Percentiles rank a stretch among this genome's conserved stretches.
phyloP scores from a whole-genome alignment of 2,888 invertebrate species.

The Liodrosophila aerea region DNA sequence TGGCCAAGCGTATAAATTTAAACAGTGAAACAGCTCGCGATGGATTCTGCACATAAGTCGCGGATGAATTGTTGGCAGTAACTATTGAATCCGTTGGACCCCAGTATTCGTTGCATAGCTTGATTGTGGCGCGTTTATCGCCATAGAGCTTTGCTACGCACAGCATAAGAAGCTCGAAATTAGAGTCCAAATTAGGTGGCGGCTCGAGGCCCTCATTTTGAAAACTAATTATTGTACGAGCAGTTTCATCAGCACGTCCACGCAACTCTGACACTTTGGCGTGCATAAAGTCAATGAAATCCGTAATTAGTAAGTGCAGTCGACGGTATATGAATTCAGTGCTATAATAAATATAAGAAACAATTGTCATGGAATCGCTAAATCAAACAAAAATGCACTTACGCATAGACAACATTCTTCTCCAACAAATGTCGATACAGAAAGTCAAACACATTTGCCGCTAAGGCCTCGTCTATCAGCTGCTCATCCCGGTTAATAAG shows the following conservation, averaged over 20 bases:
- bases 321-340: slow-evolving; percentile 92
- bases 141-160: slow-evolving; percentile 90
- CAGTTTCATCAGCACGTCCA: slow-evolving; percentile 93
- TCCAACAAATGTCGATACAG: slow-evolving; percentile 88
- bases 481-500: slow-evolving; percentile 89
- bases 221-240: slow-evolving; percentile 89
- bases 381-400: slow-evolving; percentile 55
- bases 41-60: slow-evolving; percentile 73
- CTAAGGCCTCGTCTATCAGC: slow-evolving; percentile 90
- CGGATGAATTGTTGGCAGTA: too few relatives aligned
- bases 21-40: slow-evolving; percentile 90
- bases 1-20: slow-evolving; percentile 94
- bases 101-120: slow-evolving; percentile 93
- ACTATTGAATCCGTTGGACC: slow-evolving; percentile 74
- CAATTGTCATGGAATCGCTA: too few relatives aligned
- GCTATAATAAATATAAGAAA: slow-evolving; percentile 39
- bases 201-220: slow-evolving; percentile 90
- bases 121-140: slow-evolving; percentile 87
- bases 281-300: slow-evolving; percentile 96
- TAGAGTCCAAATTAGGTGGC: slow-evolving; percentile 87
- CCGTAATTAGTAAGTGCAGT: slow-evolving; percentile 92
- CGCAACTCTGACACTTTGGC: slow-evolving; percentile 92
- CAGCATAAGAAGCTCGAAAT: slow-evolving; percentile 92
- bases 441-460: slow-evolving; percentile 90
- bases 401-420: slow-evolving; percentile 86